Conservation (phyloP, 2,888 invertebrate species). For the Caenorhabditis sinica region DNA sequence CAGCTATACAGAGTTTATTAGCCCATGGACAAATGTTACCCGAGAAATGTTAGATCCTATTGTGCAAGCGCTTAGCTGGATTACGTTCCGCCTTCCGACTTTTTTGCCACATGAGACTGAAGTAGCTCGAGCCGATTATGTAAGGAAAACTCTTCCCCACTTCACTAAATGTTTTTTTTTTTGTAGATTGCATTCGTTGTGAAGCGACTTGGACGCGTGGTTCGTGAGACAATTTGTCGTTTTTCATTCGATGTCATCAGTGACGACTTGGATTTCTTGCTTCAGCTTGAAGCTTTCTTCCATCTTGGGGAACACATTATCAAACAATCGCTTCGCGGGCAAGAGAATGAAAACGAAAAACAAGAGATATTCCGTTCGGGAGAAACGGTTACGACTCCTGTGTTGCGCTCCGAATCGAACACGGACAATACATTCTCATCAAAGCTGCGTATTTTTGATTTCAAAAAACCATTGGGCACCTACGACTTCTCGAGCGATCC, state of each 20-base stretch:
- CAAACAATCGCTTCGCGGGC: constrained; percentile 56
- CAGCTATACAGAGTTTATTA: constrained; percentile 28
- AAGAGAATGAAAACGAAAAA: constrained; percentile 42
- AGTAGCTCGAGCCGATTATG: constrained; percentile 48
- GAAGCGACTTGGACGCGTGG: constrained; percentile 40
- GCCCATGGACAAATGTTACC: constrained; percentile 34
- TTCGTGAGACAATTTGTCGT: constrained; percentile 51
- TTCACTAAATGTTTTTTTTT: constrained; percentile 2
- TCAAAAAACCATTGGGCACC: constrained; percentile 44
- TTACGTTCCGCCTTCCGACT: constrained; percentile 48
- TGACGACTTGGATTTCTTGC: constrained; percentile 40
- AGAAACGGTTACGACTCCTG: neutral
- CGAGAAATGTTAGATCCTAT: constrained; percentile 54
- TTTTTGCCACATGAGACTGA: constrained; percentile 32
- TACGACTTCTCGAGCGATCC: constrained; percentile 60
- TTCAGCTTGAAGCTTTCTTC: constrained; percentile 62
- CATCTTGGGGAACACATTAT: constrained; percentile 54
- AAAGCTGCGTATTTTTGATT: constrained; percentile 25
- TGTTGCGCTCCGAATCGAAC: neutral
- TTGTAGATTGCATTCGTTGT: constrained; percentile 56
- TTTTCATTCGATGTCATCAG: constrained; percentile 41
- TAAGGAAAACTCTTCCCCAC: constrained; percentile 3
- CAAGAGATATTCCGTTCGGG: constrained; percentile 33
- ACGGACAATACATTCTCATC: neutral
- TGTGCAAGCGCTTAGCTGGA: constrained; percentile 39